phyloP scores from a whole-genome alignment of 2,113 vertebrate species.

The Plestiodon gilberti region DNA sequence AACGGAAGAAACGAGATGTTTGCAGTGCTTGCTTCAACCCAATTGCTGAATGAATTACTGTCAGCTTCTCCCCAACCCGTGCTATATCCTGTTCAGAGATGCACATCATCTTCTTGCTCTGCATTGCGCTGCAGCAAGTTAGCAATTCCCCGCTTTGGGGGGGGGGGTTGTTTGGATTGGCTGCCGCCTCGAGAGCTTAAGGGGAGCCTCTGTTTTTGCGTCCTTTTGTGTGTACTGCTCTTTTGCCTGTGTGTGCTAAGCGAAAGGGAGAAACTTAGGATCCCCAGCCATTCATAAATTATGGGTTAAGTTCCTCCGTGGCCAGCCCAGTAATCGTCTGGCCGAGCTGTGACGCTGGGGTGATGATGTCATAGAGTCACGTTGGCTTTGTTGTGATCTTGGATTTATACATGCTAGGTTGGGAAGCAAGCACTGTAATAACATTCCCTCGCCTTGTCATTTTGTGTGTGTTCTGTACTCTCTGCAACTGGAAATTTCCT shows the following conservation, averaged over 20 bases:
- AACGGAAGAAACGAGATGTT: neutral
- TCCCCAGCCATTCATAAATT: neutral
- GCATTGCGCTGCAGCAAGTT: constrained; percentile 29
- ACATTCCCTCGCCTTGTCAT: too few species aligned
- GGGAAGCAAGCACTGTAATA: neutral
- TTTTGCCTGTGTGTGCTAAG: too few species aligned
- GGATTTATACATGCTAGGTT: neutral
- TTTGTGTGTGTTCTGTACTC: neutral
- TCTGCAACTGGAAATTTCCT: too few species aligned
- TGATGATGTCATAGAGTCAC: neutral
- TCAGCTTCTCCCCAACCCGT: too few species aligned
- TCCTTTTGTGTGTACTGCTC: neutral
- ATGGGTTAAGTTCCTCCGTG: neutral
- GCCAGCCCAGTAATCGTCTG: neutral
- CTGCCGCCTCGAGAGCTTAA: neutral
- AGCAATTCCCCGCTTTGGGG: neutral
- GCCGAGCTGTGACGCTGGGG: neutral
- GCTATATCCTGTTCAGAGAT: neutral
- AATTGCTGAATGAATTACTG: neutral
- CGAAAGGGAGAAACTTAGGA: neutral
- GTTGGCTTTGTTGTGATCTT: neutral
- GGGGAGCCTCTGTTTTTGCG: neutral
- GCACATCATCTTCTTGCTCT: neutral
- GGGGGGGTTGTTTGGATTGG: neutral
- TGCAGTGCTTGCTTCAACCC: neutral